phyloP scores from a whole-genome alignment of 1,140 invertebrate genomes.

The Pseudobourletiella spinata region DNA sequence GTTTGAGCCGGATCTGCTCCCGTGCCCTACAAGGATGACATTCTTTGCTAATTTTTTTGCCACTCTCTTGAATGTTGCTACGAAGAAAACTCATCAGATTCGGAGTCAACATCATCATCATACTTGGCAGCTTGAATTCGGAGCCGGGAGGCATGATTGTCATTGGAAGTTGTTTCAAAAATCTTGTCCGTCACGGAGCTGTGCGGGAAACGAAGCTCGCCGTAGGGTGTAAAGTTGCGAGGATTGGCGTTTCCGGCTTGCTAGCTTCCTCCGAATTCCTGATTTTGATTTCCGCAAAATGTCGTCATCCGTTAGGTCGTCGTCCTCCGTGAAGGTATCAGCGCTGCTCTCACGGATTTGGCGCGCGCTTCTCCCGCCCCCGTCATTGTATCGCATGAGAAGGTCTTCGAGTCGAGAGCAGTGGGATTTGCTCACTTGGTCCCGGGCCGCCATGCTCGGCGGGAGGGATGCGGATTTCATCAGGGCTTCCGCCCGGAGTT shows the following conservation, averaged over 20 bases:
- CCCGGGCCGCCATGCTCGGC: conserved; percentile 57
- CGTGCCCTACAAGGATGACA: conserved; percentile 15
- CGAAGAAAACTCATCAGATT: no score
- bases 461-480: conserved; percentile 55
- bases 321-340: conserved; percentile 22
- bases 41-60: neutral
- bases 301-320: conserved; percentile 17
- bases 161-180: conserved; percentile 33
- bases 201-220: neutral
- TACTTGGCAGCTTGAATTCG: conserved; percentile 30
- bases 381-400: neutral
- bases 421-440: conserved; percentile 38
- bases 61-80: neutral
- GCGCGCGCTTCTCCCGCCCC: neutral
- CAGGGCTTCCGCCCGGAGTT: conserved; percentile 57
- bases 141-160: conserved; percentile 32
- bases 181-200: conserved; percentile 14
- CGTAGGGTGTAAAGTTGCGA: conserved; percentile 21
- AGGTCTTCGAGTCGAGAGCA: neutral
- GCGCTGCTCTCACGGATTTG: neutral
- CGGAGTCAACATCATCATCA: neutral
- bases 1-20: conserved; percentile 17
- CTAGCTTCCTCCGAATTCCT: no score
- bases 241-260: no score
- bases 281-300: no score